These are phyloP conservation scores for Platycheirus albimanus DNA, from an alignment of 2,888 invertebrate species.

Conservation along the genomic window DNA sequence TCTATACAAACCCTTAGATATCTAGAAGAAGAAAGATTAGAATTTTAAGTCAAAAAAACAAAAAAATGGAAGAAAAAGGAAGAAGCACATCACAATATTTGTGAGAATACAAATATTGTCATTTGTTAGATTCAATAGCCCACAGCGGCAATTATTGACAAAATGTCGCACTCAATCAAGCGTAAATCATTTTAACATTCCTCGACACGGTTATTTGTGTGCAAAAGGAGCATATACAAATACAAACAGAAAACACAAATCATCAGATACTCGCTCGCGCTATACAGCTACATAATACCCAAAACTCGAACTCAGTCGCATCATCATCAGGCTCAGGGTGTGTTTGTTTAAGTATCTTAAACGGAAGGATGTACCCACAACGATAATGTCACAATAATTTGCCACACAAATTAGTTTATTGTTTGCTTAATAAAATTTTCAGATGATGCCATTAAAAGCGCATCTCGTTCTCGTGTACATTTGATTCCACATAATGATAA, in stretches of 20 bases:
- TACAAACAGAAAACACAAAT: too few relatives aligned
- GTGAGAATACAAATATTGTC: conserved; percentile 33
- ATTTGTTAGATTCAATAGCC: conserved; percentile 65
- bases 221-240: neutral
- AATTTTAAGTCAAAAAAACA: conserved; percentile 48
- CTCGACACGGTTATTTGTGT: conserved; percentile 11
- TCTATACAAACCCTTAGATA: neutral
- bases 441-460: conserved; percentile 74
- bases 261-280: too few relatives aligned
- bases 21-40: conserved; percentile 39
- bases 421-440: conserved; percentile 73
- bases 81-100: neutral
- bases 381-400: conserved; percentile 72
- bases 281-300: too few relatives aligned
- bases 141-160: conserved; percentile 64
- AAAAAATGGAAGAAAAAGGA: conserved; percentile 3
- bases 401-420: conserved; percentile 73
- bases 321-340: too few relatives aligned
- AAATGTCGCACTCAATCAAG: conserved; percentile 67
- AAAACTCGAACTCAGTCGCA: too few relatives aligned
- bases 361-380: conserved; percentile 38
- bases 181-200: conserved; percentile 50
- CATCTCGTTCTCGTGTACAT: conserved; percentile 70
- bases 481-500: conserved; percentile 71
- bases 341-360: conserved; percentile 33